These are phyloP conservation scores for Umimayanthus kanabou DNA, from an alignment of 92 coral and sea anemone species.

Conservation along the genomic window DNA sequence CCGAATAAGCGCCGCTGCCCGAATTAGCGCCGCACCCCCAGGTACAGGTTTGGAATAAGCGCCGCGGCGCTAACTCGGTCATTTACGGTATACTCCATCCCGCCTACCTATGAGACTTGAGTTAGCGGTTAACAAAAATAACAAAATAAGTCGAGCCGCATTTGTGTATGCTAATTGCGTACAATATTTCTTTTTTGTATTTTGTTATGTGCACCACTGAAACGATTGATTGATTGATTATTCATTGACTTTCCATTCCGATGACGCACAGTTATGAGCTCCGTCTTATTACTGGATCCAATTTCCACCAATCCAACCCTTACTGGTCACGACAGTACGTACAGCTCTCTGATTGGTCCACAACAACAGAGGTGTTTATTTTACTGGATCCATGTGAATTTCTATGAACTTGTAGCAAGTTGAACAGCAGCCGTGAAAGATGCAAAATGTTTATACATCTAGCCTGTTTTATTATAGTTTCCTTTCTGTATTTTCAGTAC, in stretches of 20 bases:
- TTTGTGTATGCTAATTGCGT: too few species aligned
- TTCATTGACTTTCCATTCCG: not conserved
- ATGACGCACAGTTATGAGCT: not conserved
- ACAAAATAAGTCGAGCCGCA: too few species aligned
- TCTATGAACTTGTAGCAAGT: not conserved
- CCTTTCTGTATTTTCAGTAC: not conserved
- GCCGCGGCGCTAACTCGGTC: too few species aligned
- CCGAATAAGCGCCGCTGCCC: too few species aligned
- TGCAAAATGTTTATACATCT: slow-evolving; percentile 17
- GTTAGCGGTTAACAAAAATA: too few species aligned
- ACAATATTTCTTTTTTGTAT: too few species aligned
- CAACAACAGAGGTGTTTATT: not conserved
- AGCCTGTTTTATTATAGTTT: slow-evolving; percentile 8
- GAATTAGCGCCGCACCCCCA: too few species aligned
- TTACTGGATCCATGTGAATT: not conserved
- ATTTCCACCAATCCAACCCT: not conserved
- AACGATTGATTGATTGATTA: too few species aligned
- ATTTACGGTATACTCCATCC: too few species aligned
- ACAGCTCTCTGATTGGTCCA: slow-evolving; percentile 32
- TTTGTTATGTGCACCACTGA: too few species aligned
- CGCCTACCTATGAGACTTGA: too few species aligned
- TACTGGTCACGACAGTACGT: slow-evolving; percentile 27
- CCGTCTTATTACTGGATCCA: not conserved
- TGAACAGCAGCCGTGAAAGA: slow-evolving; percentile 5
- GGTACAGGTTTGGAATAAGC: too few species aligned